Conservation (phyloP, 2,113 vertebrate genomes). For the Pardalotus punctatus region DNA sequence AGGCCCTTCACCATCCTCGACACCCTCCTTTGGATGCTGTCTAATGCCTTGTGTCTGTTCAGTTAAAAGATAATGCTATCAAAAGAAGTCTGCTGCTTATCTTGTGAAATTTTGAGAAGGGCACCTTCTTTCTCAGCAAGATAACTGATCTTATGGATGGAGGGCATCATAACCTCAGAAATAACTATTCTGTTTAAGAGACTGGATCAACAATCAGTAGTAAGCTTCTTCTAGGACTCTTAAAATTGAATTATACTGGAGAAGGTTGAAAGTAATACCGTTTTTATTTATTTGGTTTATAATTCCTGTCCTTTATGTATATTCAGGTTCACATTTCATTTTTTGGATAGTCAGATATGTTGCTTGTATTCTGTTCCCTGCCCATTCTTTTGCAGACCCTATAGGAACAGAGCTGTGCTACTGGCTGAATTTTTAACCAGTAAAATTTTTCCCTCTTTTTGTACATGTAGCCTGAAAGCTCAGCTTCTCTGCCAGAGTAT, state of each 20-base stretch:
- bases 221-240: background rate
- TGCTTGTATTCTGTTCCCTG: background rate
- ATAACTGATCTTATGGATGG: background rate
- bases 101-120: background rate
- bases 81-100: background rate
- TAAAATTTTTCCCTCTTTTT: background rate
- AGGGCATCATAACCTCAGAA: background rate
- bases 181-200: background rate
- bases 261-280: background rate
- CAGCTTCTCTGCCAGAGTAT: background rate
- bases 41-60: background rate
- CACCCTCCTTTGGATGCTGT: background rate
- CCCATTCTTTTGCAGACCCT: background rate
- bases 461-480: background rate
- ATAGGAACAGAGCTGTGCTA: background rate
- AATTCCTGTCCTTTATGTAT: background rate
- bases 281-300: background rate
- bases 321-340: background rate
- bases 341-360: background rate
- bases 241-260: background rate
- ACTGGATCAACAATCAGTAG: background rate
- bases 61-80: background rate
- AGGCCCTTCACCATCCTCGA: rapidly evolving
- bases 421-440: background rate
- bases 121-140: background rate